phyloP scores from a whole-genome alignment of 2,797 vertebrate genomes.

The Esox masquinongy region DNA sequence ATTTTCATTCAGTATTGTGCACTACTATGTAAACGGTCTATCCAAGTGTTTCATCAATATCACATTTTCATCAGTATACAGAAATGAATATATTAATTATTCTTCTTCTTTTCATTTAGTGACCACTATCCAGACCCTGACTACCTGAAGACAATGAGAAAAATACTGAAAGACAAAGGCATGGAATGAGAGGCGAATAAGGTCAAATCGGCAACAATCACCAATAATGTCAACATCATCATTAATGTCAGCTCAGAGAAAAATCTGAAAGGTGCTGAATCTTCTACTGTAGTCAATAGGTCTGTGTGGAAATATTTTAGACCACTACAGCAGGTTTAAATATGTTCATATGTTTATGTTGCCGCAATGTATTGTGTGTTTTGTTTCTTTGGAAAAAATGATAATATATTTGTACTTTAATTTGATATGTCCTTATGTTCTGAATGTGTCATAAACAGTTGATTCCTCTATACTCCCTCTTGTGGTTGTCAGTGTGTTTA shows the following conservation, averaged over 20 bases:
- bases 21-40: not conserved
- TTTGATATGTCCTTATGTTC: not conserved
- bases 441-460: not conserved
- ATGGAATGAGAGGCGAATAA: slow-evolving; percentile 20
- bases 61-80: not conserved
- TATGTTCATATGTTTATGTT: not conserved
- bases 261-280: not conserved
- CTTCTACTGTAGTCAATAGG: not conserved
- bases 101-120: slow-evolving; percentile 46
- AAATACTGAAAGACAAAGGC: slow-evolving; percentile 60
- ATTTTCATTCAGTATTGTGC: not conserved
- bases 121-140: slow-evolving; percentile 62
- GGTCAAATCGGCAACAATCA: not conserved
- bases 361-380: not conserved
- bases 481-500: slow-evolving; percentile 4
- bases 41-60: not conserved
- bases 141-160: slow-evolving; percentile 64
- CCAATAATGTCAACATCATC: not conserved
- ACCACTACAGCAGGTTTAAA: not conserved
- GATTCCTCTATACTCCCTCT: slow-evolving; percentile 23
- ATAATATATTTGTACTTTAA: not conserved
- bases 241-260: not conserved
- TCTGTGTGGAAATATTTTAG: not conserved
- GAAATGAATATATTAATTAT: not conserved
- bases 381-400: not conserved